Evolutionary conservation across 2,888 invertebrate genomes (phyloP), one percentile per base, ranked within the genome.

Genomic region (Margaritifera margaritifera): DNA sequence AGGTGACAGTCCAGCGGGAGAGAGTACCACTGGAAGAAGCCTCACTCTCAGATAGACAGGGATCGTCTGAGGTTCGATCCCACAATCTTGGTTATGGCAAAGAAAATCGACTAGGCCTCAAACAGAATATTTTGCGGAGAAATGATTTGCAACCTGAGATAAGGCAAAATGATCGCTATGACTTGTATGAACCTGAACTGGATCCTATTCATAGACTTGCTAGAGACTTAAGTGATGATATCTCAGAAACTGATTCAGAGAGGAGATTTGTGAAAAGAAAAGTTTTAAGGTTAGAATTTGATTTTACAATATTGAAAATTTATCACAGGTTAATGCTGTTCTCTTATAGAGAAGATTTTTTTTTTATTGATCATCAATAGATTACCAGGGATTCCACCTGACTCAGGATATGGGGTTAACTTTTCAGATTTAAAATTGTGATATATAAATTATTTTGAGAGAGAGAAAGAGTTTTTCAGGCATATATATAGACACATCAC

Each of bases 261-360:
- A 79, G 80, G 52, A 71, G 78, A 66, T 69, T 81, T 63, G 76
- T 86, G 67, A 84, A 85, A 68, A 73, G 86, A 59, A 86, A 86
- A 82, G 82, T 82, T 50, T 69, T 83, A 27, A 84, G 86, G 86
- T 85, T 67, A 55, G 18, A 11, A 68, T 42, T 27, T n/a, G 50
- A 50, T 11, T 15, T 15, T 42, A 15, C 11, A 42, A 42, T 8
- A 42, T 42, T 15, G 15, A 3, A 42, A 42, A 42, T 8, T 42
- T 42, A 42, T 42, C 42, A 42, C 15, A 11, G 11, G 42, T 42
- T 42, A 3, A 2, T 42, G 11, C 8, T 42, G 42, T 42, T 42
- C 11, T 42, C 11, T 42, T 42, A 15, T 42, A 15, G 42, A 42
- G 42, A 42, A 15, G 42, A 42, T 42, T 42, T 42, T 42, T 2